Conservation (phyloP, 2,888 invertebrate species). For the Micoletzkya japonica region DNA sequence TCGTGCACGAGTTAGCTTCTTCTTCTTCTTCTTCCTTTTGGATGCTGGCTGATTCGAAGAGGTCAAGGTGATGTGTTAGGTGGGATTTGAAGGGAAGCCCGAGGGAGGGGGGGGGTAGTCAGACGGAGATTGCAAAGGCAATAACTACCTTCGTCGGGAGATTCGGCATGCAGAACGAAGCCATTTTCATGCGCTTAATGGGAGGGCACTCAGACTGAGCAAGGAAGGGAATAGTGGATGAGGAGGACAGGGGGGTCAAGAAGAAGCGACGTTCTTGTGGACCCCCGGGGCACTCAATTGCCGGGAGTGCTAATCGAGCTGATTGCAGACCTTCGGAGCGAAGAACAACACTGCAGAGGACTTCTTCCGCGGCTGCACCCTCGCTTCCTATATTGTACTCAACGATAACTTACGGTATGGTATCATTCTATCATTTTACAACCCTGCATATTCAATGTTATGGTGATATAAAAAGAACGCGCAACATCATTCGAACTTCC, state of each 20-base stretch:
- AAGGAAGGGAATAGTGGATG: not conserved
- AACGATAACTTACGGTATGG: conserved; percentile 54
- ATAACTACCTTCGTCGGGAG: too few species aligned
- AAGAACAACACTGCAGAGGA: conserved; percentile 50
- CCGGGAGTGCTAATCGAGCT: conserved; percentile 1
- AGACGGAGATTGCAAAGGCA: too few species aligned
- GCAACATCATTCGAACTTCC: too few species aligned
- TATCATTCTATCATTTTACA: not conserved
- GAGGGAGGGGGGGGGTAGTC: too few species aligned
- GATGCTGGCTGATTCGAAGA: too few species aligned
- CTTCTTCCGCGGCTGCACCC: conserved; percentile 51
- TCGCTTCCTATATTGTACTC: conserved; percentile 55
- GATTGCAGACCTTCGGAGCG: conserved; percentile 50
- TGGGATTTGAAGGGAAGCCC: too few species aligned
- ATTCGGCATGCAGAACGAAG: too few species aligned
- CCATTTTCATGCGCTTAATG: too few species aligned
- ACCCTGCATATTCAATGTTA: too few species aligned
- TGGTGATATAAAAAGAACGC: too few species aligned
- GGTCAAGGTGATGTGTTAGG: too few species aligned
- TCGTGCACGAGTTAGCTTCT: not conserved
- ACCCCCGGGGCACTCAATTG: not conserved
- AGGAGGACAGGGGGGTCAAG: conserved; percentile 11
- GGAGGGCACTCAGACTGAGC: conserved; percentile 8
- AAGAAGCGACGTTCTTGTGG: not conserved
- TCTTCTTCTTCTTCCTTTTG: not conserved